Evolutionary conservation across 1,140 invertebrate species (phyloP).

Genomic region (Vanessa tameamea): DNA sequence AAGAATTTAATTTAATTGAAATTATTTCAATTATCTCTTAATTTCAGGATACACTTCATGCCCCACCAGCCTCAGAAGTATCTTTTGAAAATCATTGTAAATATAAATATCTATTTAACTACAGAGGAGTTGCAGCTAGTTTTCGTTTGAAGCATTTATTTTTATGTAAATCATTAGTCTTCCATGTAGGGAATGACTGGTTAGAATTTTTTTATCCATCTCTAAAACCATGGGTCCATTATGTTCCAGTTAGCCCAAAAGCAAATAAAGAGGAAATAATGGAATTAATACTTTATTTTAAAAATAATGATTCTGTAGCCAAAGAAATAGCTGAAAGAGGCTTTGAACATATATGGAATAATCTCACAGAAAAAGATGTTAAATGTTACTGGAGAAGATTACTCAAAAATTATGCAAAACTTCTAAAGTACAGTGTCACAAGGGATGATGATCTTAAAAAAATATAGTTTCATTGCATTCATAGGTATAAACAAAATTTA

Average conservation of each 20-base stretch:
- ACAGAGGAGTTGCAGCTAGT: constrained; percentile 97
- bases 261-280: constrained; percentile 85
- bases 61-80: constrained; percentile 91
- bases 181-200: constrained; percentile 97
- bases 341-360: constrained; percentile 90
- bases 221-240: constrained; percentile 97
- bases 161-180: constrained; percentile 95
- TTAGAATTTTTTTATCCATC: constrained; percentile 96
- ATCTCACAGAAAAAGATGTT: constrained; percentile 91
- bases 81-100: constrained; percentile 95
- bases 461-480: constrained; percentile 49
- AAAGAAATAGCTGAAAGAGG: constrained; percentile 92
- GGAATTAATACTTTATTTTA: constrained; percentile 89
- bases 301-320: constrained; percentile 87
- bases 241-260: constrained; percentile 91
- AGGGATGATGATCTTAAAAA: constrained; percentile 82
- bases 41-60: constrained; percentile 90
- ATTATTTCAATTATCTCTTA: not conserved
- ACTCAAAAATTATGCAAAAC: constrained; percentile 88
- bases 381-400: constrained; percentile 94
- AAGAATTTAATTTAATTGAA: not conserved
- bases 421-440: constrained; percentile 86
- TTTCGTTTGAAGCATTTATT: constrained; percentile 98
- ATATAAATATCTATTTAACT: constrained; percentile 98
- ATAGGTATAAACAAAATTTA: not conserved